phyloP scores from a whole-genome alignment of 1,140 invertebrate genomes.

The Leptoteleia sp. region DNA sequence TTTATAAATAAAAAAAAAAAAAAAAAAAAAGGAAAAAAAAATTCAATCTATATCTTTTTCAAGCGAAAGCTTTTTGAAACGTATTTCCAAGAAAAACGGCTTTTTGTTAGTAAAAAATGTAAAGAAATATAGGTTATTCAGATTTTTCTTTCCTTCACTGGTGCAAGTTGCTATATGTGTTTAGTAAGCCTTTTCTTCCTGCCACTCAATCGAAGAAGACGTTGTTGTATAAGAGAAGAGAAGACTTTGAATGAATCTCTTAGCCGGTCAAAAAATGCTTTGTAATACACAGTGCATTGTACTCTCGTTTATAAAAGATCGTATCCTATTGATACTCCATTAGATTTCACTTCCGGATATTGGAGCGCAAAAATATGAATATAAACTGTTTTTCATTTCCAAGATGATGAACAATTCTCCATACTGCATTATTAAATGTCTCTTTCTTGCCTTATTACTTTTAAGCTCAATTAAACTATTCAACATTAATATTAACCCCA shows the following conservation, averaged over 20 bases:
- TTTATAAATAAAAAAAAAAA: too few relatives aligned
- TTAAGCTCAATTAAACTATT: too few relatives aligned
- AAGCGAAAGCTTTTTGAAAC: constrained; percentile 17
- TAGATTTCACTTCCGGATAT: constrained; percentile 55
- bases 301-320: constrained; percentile 54
- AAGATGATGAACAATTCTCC: constrained; percentile 39
- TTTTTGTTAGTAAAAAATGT: constrained; percentile 6
- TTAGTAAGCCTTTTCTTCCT: constrained; percentile 48
- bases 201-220: constrained; percentile 57
- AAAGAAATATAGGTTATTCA: constrained; percentile 35
- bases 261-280: constrained; percentile 58
- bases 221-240: constrained; percentile 18
- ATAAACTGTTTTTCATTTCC: constrained; percentile 45
- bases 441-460: too few relatives aligned
- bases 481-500: too few relatives aligned
- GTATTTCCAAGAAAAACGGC: constrained; percentile 13
- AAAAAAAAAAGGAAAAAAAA: too few relatives aligned
- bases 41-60: constrained; percentile 21
- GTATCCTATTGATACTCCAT: constrained; percentile 50
- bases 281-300: constrained; percentile 57
- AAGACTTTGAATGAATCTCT: constrained; percentile 56
- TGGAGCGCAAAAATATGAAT: constrained; percentile 34
- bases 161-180: constrained; percentile 31
- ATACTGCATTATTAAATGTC: too few relatives aligned
- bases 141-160: constrained; percentile 23